A percentile compares a stretch with the other conserved stretches of the same genome.
Conservation (phyloP, 2,888 invertebrate genomes). For the Axea sp. region DNA sequence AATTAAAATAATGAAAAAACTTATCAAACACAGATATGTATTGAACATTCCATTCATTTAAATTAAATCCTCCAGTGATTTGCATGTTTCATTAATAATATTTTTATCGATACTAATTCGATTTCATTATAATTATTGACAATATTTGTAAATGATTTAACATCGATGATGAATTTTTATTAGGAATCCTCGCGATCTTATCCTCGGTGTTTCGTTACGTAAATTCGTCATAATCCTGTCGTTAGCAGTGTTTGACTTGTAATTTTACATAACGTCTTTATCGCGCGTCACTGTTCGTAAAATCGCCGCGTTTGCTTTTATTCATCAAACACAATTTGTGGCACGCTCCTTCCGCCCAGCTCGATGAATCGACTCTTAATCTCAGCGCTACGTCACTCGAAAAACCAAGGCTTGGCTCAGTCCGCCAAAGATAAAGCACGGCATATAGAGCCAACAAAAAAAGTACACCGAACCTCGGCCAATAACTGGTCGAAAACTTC, state of each 20-base stretch:
- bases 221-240: slow-evolving; percentile 51
- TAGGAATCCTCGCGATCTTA: slow-evolving; percentile 1
- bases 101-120: no score
- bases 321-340: slow-evolving; percentile 62
- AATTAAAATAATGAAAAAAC: no score
- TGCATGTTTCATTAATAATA: no score
- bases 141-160: slow-evolving; percentile 29
- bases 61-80: no score
- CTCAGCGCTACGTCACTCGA: slow-evolving; percentile 58
- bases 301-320: slow-evolving; percentile 53
- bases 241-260: slow-evolving; percentile 53
- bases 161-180: slow-evolving; percentile 4
- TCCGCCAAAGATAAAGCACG: slow-evolving; percentile 65
- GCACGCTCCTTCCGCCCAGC: slow-evolving; percentile 61
- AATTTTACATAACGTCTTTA: slow-evolving; percentile 59
- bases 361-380: slow-evolving; percentile 62
- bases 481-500: slow-evolving; percentile 38
- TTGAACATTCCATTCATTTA: no score
- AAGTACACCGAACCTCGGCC: slow-evolving; percentile 22
- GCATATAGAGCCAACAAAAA: slow-evolving; percentile 67
- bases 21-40: no score
- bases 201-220: slow-evolving; percentile 33
- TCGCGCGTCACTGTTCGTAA: slow-evolving; percentile 54
- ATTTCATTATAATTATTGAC: no score
- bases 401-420: slow-evolving; percentile 76